Base-by-base conservation (phyloP, 2,797 vertebrate genomes). In the Ptychobarbus kaznakovi region DNA sequence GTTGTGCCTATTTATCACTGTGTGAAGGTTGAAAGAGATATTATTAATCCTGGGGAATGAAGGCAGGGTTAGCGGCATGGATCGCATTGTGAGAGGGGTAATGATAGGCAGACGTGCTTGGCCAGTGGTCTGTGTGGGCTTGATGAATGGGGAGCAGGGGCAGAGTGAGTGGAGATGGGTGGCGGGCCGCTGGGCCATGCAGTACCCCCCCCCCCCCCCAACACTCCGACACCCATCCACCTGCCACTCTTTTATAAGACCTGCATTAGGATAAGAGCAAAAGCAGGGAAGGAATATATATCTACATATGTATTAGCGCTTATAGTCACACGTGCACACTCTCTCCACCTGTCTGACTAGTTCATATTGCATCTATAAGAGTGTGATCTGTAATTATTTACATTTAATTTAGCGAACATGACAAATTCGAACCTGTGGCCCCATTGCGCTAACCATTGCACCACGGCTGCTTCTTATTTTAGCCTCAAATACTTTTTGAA, bases 21-120 rank as follows among this genome's bases (percentile, higher is more conserved):
- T 98, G 97, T 99, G 98, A 99, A 99, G 97, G 98, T 99, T 99
- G 98, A 99, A 98, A 99, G 98, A 99, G 98, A 99, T 99, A 98
- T 99, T 99, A 99, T 99, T 99, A 99, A 97, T 99, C 97, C 97
- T 97, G 96, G 96, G 96, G 97, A 98, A 97, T 97, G 97, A 97
- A 98, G 98, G 97, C 98, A 99, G 98, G 97, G 98, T 98, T 98
- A 98, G 97, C 96, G 97, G 97, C 97, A 98, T 96, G 98, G 97
- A 99, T 98, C 98, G 97, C 96, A 97, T 97, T 96, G 96, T 97
- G 98, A 98, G 96, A 97, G 97, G 96, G 97, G 97, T 99, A 99
- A 99, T 99, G 98, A 99, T 98, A 96, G 97, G 96, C 97, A 96
- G 98, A 98, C 97, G 97, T 96, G 98, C 98, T 98, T 98, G 97